Evolutionary conservation across 1,140 invertebrate genomes (phyloP).

Genomic region (Drosophila albomicans): DNA sequence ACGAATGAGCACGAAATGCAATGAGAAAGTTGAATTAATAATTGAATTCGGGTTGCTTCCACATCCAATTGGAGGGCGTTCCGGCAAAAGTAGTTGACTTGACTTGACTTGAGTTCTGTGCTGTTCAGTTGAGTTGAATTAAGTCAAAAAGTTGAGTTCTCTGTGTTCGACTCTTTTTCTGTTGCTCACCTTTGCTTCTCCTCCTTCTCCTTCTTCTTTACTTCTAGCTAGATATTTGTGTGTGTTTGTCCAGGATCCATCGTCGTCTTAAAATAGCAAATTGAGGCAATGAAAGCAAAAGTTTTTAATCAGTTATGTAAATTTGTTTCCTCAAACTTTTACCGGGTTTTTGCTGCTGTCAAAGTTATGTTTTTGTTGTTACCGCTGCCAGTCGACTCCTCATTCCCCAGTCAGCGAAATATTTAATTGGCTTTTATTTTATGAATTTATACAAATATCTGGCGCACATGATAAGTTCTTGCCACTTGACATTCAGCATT

Average conservation of each 20-base stretch:
- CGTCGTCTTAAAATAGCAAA: slow-evolving; percentile 46
- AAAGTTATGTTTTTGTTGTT: slow-evolving; percentile 19
- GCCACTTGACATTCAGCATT: slow-evolving; percentile 16
- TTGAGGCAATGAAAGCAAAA: slow-evolving; percentile 54
- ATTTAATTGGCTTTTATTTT: slow-evolving; percentile 57
- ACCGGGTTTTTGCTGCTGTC: slow-evolving; percentile 5
- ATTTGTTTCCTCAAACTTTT: slow-evolving; percentile 67
- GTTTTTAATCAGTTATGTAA: slow-evolving; percentile 82
- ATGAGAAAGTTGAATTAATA: slow-evolving; percentile 67
- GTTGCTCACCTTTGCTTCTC: slow-evolving; percentile 16
- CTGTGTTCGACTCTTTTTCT: slow-evolving; percentile 56
- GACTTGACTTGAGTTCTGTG: background rate
- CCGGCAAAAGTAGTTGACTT: slow-evolving; percentile 37
- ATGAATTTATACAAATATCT: slow-evolving; percentile 49
- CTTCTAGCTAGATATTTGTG: background rate
- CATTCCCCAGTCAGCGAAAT: slow-evolving; percentile 19
- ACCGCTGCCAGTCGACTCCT: slow-evolving; percentile 1
- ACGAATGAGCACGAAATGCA: slow-evolving; percentile 34
- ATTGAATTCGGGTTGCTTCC: slow-evolving; percentile 58
- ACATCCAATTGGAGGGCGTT: slow-evolving; percentile 19
- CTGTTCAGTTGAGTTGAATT: slow-evolving; percentile 26
- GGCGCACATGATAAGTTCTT: slow-evolving; percentile 10
- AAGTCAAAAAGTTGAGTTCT: slow-evolving; percentile 31
- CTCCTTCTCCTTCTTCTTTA: background rate
- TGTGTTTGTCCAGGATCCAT: background rate